phyloP scores from a whole-genome alignment of 1,140 invertebrate species.

The Rhopalosiphum maidis region DNA sequence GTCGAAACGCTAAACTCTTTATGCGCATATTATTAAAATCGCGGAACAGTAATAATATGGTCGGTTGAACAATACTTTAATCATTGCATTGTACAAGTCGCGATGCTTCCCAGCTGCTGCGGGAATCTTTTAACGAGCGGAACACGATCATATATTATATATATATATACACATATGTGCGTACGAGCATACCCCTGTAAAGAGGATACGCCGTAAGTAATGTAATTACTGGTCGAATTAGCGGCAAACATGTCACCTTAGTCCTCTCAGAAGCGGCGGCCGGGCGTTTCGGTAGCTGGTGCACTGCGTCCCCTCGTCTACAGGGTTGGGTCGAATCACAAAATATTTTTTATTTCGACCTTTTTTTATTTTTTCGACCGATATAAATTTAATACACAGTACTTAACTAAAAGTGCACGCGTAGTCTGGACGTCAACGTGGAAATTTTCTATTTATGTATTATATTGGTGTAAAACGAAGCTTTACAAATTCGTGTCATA shows the following conservation, averaged over 20 bases:
- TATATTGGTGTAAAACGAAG: not conserved
- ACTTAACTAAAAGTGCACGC: no score
- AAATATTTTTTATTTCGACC: not conserved
- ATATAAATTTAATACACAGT: not conserved
- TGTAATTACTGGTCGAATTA: constrained; percentile 11
- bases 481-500: not conserved
- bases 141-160: not conserved
- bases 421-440: not conserved
- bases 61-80: constrained; percentile 35
- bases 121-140: not conserved
- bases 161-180: not conserved
- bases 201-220: not conserved
- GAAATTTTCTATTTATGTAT: not conserved
- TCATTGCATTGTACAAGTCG: not conserved
- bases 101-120: not conserved
- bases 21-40: not conserved
- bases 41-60: not conserved
- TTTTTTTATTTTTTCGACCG: not conserved
- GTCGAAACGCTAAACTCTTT: not conserved
- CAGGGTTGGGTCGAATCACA: not conserved
- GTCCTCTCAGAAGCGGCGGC: not conserved
- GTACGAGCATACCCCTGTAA: not conserved
- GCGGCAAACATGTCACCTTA: constrained; percentile 2
- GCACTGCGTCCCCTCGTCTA: no score
- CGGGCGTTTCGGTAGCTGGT: not conserved